phyloP scores from a whole-genome alignment of 2,888 invertebrate genomes.

The Lasioglossum lativentre region DNA sequence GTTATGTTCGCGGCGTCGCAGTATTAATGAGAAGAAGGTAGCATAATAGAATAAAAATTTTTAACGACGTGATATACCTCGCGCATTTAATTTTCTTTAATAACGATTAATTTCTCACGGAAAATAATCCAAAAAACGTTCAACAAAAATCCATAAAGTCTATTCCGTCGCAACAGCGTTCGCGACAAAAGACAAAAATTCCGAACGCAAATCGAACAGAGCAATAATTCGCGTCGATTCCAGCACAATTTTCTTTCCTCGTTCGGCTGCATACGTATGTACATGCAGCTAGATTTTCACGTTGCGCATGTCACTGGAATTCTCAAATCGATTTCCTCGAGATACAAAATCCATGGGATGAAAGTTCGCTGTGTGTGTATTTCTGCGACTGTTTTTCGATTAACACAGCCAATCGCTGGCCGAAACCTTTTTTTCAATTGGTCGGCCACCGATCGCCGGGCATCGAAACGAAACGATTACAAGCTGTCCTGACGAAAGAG shows the following conservation, averaged over 20 bases:
- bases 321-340: constrained; percentile 19
- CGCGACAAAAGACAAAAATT: background rate
- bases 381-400: constrained; percentile 8
- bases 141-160: background rate
- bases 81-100: background rate
- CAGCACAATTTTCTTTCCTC: background rate
- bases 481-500: background rate
- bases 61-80: background rate
- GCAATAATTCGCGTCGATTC: background rate
- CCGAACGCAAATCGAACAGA: background rate
- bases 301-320: constrained; percentile 6
- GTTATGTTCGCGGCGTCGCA: background rate
- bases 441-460: background rate
- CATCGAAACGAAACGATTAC: constrained; percentile 6
- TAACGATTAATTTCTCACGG: background rate
- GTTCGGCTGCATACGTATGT: background rate
- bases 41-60: background rate
- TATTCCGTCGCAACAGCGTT: background rate
- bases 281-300: background rate
- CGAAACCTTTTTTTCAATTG: background rate
- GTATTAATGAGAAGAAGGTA: background rate
- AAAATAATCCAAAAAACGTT: background rate
- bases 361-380: background rate
- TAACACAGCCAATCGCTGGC: background rate
- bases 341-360: background rate